Evolutionary conservation across 2,888 invertebrate genomes (phyloP).

Genomic region (Pachycephus smyrnensis): DNA sequence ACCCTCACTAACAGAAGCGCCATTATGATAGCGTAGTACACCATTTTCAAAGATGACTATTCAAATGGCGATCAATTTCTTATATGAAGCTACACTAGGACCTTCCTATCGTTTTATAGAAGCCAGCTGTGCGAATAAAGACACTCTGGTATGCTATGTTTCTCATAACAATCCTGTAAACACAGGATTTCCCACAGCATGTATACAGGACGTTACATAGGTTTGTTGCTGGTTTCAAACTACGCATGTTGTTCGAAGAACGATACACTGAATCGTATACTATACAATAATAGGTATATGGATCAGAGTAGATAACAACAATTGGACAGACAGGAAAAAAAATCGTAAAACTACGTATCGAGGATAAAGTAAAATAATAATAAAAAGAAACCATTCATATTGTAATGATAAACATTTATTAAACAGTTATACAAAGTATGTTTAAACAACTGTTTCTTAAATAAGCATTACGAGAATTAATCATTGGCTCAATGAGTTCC

Average conservation of each 20-base stretch:
- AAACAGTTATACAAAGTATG: not conserved
- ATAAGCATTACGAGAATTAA: not conserved
- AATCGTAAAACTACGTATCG: not conserved
- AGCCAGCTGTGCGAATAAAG: slow-evolving; percentile 5
- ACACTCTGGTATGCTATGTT: slow-evolving; percentile 20
- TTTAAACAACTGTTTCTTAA: not conserved
- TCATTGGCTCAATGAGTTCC: not conserved
- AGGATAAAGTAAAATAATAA: not conserved
- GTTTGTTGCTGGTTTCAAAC: not conserved
- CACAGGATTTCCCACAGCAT: slow-evolving; percentile 2
- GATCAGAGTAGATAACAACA: not conserved
- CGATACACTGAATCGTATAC: not conserved
- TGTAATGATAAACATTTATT: not conserved
- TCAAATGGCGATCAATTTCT: not conserved
- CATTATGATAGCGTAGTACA: not conserved
- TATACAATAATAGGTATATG: not conserved
- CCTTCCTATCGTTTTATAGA: slow-evolving; percentile 34
- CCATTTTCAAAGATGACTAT: slow-evolving; percentile 1
- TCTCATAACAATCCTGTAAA: slow-evolving; percentile 28
- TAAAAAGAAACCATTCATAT: not conserved
- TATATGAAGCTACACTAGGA: not conserved
- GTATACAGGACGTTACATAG: not conserved
- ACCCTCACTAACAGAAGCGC: slow-evolving; percentile 8
- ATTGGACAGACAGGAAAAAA: not conserved
- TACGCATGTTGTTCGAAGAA: not conserved